phyloP scores from a whole-genome alignment of 2,113 vertebrate species.

The Coreoperca whiteheadi region DNA sequence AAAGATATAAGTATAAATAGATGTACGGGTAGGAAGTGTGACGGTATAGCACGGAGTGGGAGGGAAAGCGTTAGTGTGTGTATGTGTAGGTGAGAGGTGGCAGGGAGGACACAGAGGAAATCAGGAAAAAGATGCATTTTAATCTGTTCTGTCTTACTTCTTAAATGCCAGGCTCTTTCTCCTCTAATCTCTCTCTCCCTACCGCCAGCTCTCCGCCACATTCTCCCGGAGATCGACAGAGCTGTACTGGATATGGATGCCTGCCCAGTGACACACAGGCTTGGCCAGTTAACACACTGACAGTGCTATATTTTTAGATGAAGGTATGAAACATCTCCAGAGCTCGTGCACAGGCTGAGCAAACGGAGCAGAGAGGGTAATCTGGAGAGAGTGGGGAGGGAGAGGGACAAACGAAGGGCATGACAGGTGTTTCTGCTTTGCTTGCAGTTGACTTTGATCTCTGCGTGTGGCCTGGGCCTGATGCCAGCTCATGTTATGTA shows the following conservation, averaged over 20 bases:
- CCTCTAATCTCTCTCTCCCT: slow-evolving; percentile 40
- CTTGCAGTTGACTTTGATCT: slow-evolving; percentile 70
- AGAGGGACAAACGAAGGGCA: slow-evolving; percentile 23
- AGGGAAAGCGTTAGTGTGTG: slow-evolving; percentile 19
- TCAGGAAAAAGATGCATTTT: slow-evolving; percentile 40
- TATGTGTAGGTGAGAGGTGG: slow-evolving; percentile 10
- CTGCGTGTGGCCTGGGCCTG: slow-evolving; percentile 41
- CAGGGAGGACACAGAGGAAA: slow-evolving; percentile 34
- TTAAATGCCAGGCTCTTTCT: slow-evolving; percentile 17
- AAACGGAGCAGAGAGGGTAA: slow-evolving; percentile 42
- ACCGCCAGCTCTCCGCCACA: slow-evolving; percentile 7
- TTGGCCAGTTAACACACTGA: slow-evolving; percentile 24
- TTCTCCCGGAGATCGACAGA: slow-evolving; percentile 26
- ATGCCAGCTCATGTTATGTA: slow-evolving; percentile 35
- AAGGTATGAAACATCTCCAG: slow-evolving; percentile 43
- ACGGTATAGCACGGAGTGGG: slow-evolving; percentile 33
- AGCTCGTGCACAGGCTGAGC: slow-evolving; percentile 35
- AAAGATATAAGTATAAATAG: slow-evolving; percentile 51
- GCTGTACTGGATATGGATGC: slow-evolving; percentile 30
- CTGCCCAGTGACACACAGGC: slow-evolving; percentile 41
- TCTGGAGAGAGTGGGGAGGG: slow-evolving; percentile 5
- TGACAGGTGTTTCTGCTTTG: slow-evolving; percentile 55
- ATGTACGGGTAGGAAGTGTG: slow-evolving; percentile 21
- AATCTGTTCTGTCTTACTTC: slow-evolving; percentile 40
- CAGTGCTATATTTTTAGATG: slow-evolving; percentile 16